These are phyloP conservation scores for Nansenia antarctica DNA, from an alignment of 2,113 vertebrate genomes.

Conservation along the genomic window DNA sequence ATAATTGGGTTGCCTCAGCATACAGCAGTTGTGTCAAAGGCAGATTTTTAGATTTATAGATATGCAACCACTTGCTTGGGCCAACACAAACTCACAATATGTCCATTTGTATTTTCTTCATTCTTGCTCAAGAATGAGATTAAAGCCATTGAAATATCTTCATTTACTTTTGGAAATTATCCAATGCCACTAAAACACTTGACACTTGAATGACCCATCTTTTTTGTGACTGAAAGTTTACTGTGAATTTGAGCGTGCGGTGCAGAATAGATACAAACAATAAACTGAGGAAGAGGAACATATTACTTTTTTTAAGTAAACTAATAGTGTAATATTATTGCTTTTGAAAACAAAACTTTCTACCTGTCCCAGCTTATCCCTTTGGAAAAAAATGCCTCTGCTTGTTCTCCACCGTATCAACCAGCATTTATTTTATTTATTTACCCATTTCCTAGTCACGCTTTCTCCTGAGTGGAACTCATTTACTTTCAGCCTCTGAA, in stretches of 20 bases:
- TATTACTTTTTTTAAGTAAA: slow-evolving; percentile 44
- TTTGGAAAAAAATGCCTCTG: not conserved
- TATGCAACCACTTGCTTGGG: slow-evolving; percentile 1
- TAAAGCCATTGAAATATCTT: slow-evolving; percentile 51
- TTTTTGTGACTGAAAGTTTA: slow-evolving; percentile 61
- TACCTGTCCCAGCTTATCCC: not conserved
- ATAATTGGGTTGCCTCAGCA: slow-evolving; percentile 35
- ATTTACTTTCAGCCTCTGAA: not conserved
- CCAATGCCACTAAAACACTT: slow-evolving; percentile 44
- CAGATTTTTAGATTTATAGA: not conserved
- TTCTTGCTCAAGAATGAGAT: slow-evolving; percentile 37
- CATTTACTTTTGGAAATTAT: slow-evolving; percentile 37
- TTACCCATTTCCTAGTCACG: slow-evolving; percentile 17
- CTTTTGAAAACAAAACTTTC: slow-evolving; percentile 30
- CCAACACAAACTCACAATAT: slow-evolving; percentile 29
- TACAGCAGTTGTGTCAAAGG: not conserved
- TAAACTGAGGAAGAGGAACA: slow-evolving; percentile 42
- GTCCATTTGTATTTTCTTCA: slow-evolving; percentile 22
- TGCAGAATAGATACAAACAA: slow-evolving; percentile 50
- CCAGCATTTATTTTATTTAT: slow-evolving; percentile 38
- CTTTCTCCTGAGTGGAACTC: not conserved
- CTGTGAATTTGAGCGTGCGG: slow-evolving; percentile 65
- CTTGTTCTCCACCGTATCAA: slow-evolving; percentile 9
- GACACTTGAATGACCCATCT: slow-evolving; percentile 69
- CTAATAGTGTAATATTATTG: slow-evolving; percentile 35